Evolutionary conservation across 2,888 invertebrate genomes (phyloP).

Genomic region (Harmothoe impar): DNA sequence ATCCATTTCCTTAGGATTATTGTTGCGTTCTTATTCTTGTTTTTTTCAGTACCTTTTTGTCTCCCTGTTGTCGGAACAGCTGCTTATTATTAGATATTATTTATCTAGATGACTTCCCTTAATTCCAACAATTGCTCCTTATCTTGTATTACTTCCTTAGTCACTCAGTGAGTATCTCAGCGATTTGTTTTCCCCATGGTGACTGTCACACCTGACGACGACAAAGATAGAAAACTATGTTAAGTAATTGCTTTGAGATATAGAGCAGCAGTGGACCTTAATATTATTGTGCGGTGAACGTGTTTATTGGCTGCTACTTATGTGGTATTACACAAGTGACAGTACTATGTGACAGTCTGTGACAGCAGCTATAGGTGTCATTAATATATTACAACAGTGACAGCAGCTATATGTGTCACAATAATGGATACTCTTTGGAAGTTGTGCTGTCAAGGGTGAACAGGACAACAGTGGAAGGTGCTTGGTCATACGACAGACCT

Average conservation of each 20-base stretch:
- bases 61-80: background rate
- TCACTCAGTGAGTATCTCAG: too few relatives aligned
- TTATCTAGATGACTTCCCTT: background rate
- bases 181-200: too few relatives aligned
- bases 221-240: too few relatives aligned
- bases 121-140: background rate
- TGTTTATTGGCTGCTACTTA: too few relatives aligned
- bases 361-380: background rate
- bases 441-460: background rate
- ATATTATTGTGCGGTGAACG: too few relatives aligned
- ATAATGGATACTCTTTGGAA: background rate
- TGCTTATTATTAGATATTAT: slow-evolving; percentile 19
- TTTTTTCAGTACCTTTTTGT: background rate
- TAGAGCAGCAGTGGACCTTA: too few relatives aligned
- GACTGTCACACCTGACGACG: too few relatives aligned
- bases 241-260: too few relatives aligned
- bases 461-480: slow-evolving; percentile 12
- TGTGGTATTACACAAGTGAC: background rate
- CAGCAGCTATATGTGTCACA: background rate
- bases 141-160: too few relatives aligned
- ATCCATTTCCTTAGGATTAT: background rate
- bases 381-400: background rate
- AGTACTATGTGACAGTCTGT: background rate
- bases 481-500: slow-evolving; percentile 27
- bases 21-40: background rate